These are phyloP conservation scores for Silurus lanzhouensis DNA, from an alignment of 2,797 vertebrate species.

Conservation along the genomic window DNA sequence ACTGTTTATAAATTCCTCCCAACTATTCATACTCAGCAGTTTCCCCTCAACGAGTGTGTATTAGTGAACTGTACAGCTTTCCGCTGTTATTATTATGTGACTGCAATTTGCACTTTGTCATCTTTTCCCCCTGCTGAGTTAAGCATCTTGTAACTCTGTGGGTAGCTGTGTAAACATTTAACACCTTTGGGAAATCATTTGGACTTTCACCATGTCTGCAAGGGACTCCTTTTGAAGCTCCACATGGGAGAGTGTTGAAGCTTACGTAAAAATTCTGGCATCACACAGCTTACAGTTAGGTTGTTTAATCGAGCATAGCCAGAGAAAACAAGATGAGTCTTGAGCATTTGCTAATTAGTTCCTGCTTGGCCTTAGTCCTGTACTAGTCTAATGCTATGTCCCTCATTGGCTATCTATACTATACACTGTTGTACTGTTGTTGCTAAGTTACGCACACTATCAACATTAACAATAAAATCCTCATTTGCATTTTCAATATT, in stretches of 20 bases:
- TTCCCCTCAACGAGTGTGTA: background rate
- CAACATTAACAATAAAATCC: too few relatives aligned
- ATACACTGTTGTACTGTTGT: too few relatives aligned
- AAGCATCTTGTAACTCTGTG: conserved; percentile 60
- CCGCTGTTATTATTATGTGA: background rate
- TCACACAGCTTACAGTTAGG: background rate
- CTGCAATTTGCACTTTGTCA: conserved; percentile 21
- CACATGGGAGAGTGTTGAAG: conserved; percentile 52
- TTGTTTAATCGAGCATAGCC: background rate
- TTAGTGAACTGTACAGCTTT: background rate
- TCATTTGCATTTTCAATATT: too few relatives aligned
- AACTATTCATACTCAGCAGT: background rate
- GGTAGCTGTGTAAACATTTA: conserved; percentile 61
- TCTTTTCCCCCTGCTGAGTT: conserved; percentile 46
- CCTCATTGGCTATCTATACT: too few relatives aligned
- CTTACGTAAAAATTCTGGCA: conserved; percentile 5
- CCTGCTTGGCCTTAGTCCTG: background rate
- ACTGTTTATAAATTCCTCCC: background rate
- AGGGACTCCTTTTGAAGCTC: conserved; percentile 63
- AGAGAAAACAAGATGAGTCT: background rate
- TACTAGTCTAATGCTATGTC: too few relatives aligned
- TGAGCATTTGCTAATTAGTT: background rate
- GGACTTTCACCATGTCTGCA: conserved; percentile 52
- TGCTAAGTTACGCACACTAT: too few relatives aligned
- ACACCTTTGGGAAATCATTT: conserved; percentile 57